A percentile compares a stretch with the other conserved stretches of the same genome.
Conservation (phyloP, 2,797 vertebrate genomes). For the Bradypodion ventrale region DNA sequence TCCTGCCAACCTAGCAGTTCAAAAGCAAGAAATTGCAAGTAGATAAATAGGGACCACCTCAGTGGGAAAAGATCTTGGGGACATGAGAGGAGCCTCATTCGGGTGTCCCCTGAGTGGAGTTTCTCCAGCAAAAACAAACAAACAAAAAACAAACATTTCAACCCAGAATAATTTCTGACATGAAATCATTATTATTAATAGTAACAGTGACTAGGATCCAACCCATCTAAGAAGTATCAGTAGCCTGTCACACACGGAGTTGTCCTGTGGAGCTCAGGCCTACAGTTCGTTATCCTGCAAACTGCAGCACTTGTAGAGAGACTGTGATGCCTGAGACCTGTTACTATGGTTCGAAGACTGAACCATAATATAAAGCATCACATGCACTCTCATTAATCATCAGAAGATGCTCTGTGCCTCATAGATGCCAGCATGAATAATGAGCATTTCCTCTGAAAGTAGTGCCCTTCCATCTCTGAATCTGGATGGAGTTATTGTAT, state of each 20-base stretch:
- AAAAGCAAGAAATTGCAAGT: too few species aligned
- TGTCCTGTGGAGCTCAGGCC: neutral
- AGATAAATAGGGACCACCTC: too few species aligned
- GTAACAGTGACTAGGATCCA: neutral
- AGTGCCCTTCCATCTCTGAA: neutral
- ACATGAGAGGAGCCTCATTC: too few species aligned
- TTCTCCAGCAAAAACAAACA: too few species aligned
- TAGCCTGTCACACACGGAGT: neutral
- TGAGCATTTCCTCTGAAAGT: conserved; percentile 16
- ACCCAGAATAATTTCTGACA: too few species aligned
- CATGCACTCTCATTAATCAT: neutral
- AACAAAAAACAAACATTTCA: too few species aligned
- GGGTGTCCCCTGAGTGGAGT: too few species aligned
- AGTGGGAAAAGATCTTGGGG: too few species aligned
- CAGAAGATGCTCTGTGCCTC: conserved; percentile 8
- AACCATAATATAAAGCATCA: neutral
- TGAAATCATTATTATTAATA: too few species aligned
- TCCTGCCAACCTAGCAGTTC: too few species aligned
- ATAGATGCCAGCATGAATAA: neutral
- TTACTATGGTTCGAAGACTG: neutral
- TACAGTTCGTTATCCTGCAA: neutral
- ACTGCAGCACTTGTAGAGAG: neutral
- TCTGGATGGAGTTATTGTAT: neutral
- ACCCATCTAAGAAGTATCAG: neutral
- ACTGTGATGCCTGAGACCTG: neutral